Evolutionary conservation across 2,797 vertebrate species (phyloP), one percentile per base, ranked within the genome.

Genomic region (Phoeniculus purpureus): DNA sequence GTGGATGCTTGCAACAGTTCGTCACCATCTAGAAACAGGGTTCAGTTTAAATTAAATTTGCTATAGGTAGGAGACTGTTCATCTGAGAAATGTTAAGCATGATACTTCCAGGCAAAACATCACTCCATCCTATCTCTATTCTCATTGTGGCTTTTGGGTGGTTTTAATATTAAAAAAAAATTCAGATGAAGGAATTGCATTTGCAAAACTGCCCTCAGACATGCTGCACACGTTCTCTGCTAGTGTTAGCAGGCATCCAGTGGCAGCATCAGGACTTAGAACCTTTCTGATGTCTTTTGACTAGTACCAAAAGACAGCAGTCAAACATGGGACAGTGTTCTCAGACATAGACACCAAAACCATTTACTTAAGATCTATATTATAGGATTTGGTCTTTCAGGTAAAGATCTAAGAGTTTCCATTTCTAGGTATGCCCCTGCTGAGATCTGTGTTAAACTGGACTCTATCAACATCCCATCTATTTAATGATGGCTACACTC

Each of bases 11-110:
- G 45, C 70, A 94, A 94, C 54, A 75, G 68, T 78, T 94, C 86
- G 62, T 92, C 8, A 40, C 78, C 68, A 78, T 61, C 77, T 58
- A 91, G 85, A 90, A 96, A 94, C 48, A 83, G 81, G 60, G 89
- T 93, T 89, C 71, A 73, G 47, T 90, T 65, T n/a, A 45, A 26
- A 75, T 62, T 75, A 55, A 43, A 94, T 73, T 55, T 83, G 70
- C 78, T 81, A 47, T 6, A 74, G 83, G 93, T 6, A 74, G 83
- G 93, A 97, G 90, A 94, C 91, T 94, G 92, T 90, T 75, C 89
- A 83, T 94, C 89, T 92, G 61, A 74, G 70, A 92, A 94, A 94
- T 71, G 76, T 86, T 92, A 89, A 70, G 80, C 86, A 86, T 66
- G 73, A 58, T 55, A 85, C 71, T 84, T 87, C 47, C 73, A 88